Evolutionary conservation across 2,888 invertebrate genomes (phyloP), one percentile per base, ranked within the genome.

Genomic region (Monochamus alternatus): DNA sequence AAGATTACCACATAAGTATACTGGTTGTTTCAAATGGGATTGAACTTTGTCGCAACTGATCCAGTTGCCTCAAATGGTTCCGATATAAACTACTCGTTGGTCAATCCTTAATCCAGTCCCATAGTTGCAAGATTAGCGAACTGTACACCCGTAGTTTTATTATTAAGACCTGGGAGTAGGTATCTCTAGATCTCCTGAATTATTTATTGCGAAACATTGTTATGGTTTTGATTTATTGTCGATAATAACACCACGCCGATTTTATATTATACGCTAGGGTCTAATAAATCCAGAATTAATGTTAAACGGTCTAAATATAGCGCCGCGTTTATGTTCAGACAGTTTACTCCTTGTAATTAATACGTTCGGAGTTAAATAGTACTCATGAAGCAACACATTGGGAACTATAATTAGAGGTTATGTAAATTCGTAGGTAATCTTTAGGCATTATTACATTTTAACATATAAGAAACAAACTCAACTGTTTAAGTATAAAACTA

Each of bases 171-270:
- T 71, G 70, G 63, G 63, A 63, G 70, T 71, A 71, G 52, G 52
- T 71, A 71, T 71, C 70, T 71, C 63, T 71, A 63, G 73, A 73
- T 73, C 73, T 66, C 38, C 58, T 73, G 73, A 65, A 73, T 73
- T 60, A 73, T 73, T 65, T 73, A 73, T 73, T 73, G 43, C 66
- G 43, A 73, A 73, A 73, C 65, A 73, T 73, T 73, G 73, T 73
- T 73, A 73, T 47, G 73, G 51, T 66, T 60, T 73, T 73, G 73
- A 73, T 73, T 73, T 73, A 73, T 65, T 60, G 73, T 62, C 31
- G 66, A 73, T 73, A 73, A 73, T 73, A 73, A 66, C 67, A 73
- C 73, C 47, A 66, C 47, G 73, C 67, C 66, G 60, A 60, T 71
- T 71, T 62, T 63, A 52, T 63, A 63, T 63, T 71, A 62, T 63